These are phyloP conservation scores for Rhabdornis inornatus DNA, from an alignment of 2,113 vertebrate species.

Conservation along the genomic window DNA sequence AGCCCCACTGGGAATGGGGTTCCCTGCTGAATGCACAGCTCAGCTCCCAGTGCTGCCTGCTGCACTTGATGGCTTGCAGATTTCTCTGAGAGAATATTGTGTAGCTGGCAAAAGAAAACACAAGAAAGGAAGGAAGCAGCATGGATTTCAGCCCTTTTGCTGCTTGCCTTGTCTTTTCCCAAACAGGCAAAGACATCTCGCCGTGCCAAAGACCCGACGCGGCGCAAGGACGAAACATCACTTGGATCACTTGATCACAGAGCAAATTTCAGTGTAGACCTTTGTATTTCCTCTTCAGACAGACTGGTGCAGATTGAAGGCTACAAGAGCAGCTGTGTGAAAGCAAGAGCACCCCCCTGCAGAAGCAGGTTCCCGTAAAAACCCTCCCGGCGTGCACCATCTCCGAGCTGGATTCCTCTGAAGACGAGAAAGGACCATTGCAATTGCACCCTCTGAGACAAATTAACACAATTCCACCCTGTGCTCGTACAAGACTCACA, in stretches of 20 bases:
- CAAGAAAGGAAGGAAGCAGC: background rate
- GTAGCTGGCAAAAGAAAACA: background rate
- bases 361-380: background rate
- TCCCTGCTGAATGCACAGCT: background rate
- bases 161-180: background rate
- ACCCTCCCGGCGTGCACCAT: background rate
- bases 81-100: background rate
- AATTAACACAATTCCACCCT: constrained; percentile 45
- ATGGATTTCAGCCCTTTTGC: background rate
- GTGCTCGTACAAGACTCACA: background rate
- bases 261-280: background rate
- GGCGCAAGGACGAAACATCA: rapidly evolving
- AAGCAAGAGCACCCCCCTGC: background rate
- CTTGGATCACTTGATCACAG: background rate
- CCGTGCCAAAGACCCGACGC: background rate
- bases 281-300: background rate
- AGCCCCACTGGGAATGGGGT: background rate
- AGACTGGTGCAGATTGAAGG: background rate
- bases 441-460: constrained; percentile 8
- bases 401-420: background rate
- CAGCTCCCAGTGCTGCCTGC: background rate
- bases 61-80: constrained; percentile 19
- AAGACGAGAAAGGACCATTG: constrained; percentile 25
- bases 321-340: background rate
- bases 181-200: background rate